phyloP scores from a whole-genome alignment of 2,113 vertebrate genomes.

The Rhodinocichla rosea region DNA sequence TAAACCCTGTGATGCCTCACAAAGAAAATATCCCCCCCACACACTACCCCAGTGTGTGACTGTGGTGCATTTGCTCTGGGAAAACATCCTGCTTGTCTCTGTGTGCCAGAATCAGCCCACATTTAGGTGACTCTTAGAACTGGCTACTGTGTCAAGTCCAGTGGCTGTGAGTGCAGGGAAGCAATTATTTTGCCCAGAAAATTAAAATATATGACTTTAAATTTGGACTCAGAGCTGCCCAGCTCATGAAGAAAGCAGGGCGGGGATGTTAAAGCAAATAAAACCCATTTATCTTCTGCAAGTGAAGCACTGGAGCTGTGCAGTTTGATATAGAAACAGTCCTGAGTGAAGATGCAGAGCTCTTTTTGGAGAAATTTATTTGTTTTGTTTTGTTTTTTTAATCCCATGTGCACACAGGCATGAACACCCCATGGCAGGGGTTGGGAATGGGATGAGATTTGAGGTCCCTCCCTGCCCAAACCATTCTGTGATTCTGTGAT shows the following conservation, averaged over 20 bases:
- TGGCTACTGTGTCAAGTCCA: background rate
- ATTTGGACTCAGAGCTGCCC: background rate
- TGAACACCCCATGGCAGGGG: rapidly evolving
- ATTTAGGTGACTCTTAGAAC: background rate
- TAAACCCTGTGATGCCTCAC: background rate
- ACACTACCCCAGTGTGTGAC: rapidly evolving
- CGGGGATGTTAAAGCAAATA: background rate
- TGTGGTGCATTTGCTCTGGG: background rate
- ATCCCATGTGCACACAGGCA: background rate
- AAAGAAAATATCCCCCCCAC: background rate
- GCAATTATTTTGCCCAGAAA: background rate
- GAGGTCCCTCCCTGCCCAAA: background rate
- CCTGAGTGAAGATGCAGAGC: background rate
- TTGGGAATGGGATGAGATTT: background rate
- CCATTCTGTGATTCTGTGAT: background rate
- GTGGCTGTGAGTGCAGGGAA: background rate
- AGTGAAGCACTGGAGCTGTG: background rate
- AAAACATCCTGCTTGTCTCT: background rate
- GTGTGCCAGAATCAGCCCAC: background rate
- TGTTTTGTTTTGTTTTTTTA: background rate
- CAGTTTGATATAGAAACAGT: background rate
- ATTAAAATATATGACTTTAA: background rate
- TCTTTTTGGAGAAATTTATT: background rate
- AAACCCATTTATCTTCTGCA: background rate
- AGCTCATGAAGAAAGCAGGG: background rate